These are phyloP conservation scores for Uropsilus gracilis DNA, from an alignment of 2,113 vertebrate species.

Conservation along the genomic window DNA sequence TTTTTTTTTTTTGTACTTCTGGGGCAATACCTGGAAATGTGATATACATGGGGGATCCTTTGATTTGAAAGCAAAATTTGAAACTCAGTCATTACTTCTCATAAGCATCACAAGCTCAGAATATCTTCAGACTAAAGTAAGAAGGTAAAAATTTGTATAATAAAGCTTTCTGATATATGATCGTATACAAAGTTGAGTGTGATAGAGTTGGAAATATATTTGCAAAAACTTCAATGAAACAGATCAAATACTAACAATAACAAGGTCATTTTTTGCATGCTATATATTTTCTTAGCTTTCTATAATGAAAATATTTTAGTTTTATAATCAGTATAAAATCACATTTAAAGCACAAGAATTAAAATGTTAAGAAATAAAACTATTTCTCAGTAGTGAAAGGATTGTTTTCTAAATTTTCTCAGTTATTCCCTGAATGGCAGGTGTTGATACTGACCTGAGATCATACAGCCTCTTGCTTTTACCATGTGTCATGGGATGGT, in stretches of 20 bases:
- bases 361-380: neutral
- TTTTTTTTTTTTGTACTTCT: neutral
- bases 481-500: neutral
- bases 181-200: neutral
- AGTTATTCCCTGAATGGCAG: neutral
- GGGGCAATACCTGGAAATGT: neutral
- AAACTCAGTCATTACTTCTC: neutral
- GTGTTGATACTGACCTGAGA: neutral
- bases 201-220: neutral
- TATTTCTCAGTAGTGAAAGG: neutral
- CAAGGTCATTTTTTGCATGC: neutral
- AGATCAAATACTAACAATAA: neutral
- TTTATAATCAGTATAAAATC: neutral
- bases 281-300: neutral
- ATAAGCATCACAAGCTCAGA: neutral
- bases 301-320: neutral
- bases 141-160: neutral
- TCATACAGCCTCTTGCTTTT: neutral
- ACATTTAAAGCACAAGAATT: neutral
- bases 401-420: neutral
- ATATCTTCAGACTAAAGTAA: neutral
- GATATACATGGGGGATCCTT: neutral
- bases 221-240: neutral
- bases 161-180: neutral
- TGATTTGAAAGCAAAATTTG: neutral